Conservation (phyloP, 2,113 vertebrate species). For the Cyprinodon variegatus region DNA sequence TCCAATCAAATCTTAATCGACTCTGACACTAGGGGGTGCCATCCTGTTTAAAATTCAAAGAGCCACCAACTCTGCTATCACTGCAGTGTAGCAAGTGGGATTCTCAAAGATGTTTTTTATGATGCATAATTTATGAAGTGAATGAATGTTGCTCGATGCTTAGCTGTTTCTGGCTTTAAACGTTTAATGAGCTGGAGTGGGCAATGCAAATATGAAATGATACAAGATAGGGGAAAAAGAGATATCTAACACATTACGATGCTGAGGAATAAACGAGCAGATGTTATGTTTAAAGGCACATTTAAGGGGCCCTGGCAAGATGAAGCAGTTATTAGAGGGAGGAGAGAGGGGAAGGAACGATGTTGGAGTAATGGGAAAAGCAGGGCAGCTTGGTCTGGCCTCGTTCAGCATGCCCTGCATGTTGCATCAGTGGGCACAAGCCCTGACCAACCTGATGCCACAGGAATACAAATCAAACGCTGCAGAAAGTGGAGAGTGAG, state of each 20-base stretch:
- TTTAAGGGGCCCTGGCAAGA: background rate
- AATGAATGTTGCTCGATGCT: slow-evolving; percentile 42
- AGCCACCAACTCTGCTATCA: background rate
- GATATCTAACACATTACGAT: background rate
- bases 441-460: slow-evolving; percentile 59
- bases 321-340: background rate
- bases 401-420: slow-evolving; percentile 69
- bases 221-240: background rate
- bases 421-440: slow-evolving; percentile 56
- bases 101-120: slow-evolving; percentile 44
- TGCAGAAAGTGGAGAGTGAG: slow-evolving; percentile 36
- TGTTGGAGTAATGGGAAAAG: slow-evolving; percentile 32
- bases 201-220: slow-evolving; percentile 34
- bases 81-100: slow-evolving; percentile 38
- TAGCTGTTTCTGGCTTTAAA: slow-evolving; percentile 46
- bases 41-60: slow-evolving; percentile 72
- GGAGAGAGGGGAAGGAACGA: slow-evolving; percentile 35
- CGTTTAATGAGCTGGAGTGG: slow-evolving; percentile 37
- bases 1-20: background rate
- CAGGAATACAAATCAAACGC: slow-evolving; percentile 77
- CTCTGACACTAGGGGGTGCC: slow-evolving; percentile 78
- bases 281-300: slow-evolving; percentile 20
- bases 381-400: slow-evolving; percentile 53
- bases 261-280: background rate
- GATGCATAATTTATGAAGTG: slow-evolving; percentile 69